Conservation (phyloP, 1,140 invertebrate species). For the Asobara japonica region DNA sequence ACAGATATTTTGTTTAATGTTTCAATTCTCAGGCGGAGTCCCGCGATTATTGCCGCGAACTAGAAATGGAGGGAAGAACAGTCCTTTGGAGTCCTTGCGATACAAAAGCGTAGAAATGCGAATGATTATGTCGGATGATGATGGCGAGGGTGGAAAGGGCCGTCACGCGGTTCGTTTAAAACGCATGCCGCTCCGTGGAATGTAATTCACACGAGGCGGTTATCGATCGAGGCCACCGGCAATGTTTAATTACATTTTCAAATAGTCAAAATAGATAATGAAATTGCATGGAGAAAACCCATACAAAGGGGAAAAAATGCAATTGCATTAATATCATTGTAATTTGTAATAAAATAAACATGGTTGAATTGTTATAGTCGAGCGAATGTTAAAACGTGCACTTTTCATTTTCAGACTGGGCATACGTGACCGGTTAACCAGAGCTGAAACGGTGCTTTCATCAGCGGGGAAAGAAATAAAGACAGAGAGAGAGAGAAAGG, state of each 20-base stretch:
- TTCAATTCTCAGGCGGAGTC: conserved; percentile 22
- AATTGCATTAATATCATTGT: background rate
- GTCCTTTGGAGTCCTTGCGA: background rate
- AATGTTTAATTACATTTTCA: conserved; percentile 18
- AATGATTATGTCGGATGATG: conserved; percentile 9
- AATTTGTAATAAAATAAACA: conserved; percentile 1
- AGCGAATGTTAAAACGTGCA: conserved; percentile 48
- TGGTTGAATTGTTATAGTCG: conserved; percentile 15
- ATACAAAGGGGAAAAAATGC: background rate
- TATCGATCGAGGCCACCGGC: conserved; percentile 25
- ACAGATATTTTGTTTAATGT: background rate
- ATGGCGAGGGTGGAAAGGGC: conserved; percentile 25
- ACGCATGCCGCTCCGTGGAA: conserved; percentile 42
- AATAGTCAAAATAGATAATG: background rate
- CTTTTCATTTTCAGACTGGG: conserved; percentile 53
- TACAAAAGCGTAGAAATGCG: conserved; percentile 3
- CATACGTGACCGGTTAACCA: conserved; percentile 45
- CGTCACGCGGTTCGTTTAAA: conserved; percentile 31
- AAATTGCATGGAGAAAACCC: background rate
- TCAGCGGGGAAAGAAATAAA: background rate
- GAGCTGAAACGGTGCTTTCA: conserved; percentile 42
- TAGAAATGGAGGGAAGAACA: conserved; percentile 26
- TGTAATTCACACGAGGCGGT: conserved; percentile 26
- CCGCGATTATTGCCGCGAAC: conserved; percentile 29
- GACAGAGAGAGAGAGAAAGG: background rate